These are phyloP conservation scores for Pteropus rufus DNA, from an alignment of 2,797 vertebrate species.

Conservation along the genomic window DNA sequence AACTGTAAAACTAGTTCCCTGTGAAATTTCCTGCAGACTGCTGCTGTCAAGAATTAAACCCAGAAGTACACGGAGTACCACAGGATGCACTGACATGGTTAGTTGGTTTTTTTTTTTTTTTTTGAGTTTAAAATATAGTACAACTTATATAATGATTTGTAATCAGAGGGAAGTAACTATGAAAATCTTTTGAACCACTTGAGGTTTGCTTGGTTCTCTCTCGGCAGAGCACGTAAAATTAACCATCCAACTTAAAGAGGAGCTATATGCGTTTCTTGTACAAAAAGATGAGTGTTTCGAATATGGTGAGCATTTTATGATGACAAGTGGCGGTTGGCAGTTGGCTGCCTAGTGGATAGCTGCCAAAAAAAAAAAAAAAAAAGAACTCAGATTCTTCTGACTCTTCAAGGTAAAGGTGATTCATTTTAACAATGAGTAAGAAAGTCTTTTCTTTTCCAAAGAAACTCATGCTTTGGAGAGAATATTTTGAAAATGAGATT, in stretches of 20 bases:
- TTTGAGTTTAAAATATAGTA: neutral
- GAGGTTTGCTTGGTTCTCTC: neutral
- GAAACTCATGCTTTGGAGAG: neutral
- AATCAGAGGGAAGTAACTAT: neutral
- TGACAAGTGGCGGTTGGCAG: neutral
- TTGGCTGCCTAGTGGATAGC: neutral
- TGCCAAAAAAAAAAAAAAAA: neutral
- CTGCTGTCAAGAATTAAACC: neutral
- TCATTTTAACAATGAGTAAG: neutral
- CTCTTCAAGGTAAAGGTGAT: constrained; percentile 4
- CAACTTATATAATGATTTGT: neutral
- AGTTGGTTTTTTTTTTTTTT: neutral
- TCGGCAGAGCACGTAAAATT: neutral
- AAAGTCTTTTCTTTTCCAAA: neutral
- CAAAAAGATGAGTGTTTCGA: neutral
- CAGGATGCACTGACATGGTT: neutral
- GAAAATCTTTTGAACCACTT: neutral
- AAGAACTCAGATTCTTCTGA: neutral
- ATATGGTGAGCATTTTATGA: neutral
- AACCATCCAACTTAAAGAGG: neutral
- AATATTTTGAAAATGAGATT: neutral
- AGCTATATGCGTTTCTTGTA: neutral
- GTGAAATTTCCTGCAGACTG: neutral
- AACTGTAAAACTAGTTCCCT: neutral
- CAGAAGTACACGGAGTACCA: neutral